Base-by-base conservation (phyloP, 2,113 vertebrate species). In the Antidorcas marsupialis region DNA sequence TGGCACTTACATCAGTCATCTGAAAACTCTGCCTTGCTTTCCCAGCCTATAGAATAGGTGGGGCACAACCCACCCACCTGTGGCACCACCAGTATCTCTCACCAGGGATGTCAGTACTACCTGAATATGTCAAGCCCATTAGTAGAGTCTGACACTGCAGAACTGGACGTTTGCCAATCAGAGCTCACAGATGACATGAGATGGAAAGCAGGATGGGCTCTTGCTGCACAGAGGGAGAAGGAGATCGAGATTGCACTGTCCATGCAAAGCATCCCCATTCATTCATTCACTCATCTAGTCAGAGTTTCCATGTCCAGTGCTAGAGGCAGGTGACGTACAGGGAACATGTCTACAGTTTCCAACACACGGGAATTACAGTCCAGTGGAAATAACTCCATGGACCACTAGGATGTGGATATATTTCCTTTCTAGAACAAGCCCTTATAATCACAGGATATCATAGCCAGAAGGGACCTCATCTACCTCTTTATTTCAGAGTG, bases 111-210 rank as follows among this genome's bases (percentile, higher is more conserved):
- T 47, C 71, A 83, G 50, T 60, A 60, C 30, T 92, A 16, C 27
- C 57, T 74, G 14, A 17, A 96, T 43, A 96, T 95, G 92, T 95
- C 88, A 98, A 96, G 95, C 36, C 50, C 95, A 96, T 98, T 96
- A 94, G 92, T 97, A 95, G 67, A 87, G 33, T 64, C n/a, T 94
- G 84, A 59, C 52, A 33, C 55, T 25, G 59, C 27, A 33, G 14
- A 87, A 81, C 81, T 91, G 92, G 97, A 98, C 92, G 28, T 95
- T 67, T 96, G 59, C 93, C 93, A 95, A 52, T 83, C n/a, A 85
- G 96, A 96, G 28, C 82, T 94, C 74, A 87, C 10, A 59, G 62
- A 39, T 43, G 52, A 78, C 60, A 45, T 2, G 25, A 67, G 8
- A 82, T 10, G 19, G 36, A n/a, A 30, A 53, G 67, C 23, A 30